Evolutionary conservation across 2,113 vertebrate genomes (phyloP), one percentile per base, ranked within the genome.

Genomic region (Nycticorax nycticorax): DNA sequence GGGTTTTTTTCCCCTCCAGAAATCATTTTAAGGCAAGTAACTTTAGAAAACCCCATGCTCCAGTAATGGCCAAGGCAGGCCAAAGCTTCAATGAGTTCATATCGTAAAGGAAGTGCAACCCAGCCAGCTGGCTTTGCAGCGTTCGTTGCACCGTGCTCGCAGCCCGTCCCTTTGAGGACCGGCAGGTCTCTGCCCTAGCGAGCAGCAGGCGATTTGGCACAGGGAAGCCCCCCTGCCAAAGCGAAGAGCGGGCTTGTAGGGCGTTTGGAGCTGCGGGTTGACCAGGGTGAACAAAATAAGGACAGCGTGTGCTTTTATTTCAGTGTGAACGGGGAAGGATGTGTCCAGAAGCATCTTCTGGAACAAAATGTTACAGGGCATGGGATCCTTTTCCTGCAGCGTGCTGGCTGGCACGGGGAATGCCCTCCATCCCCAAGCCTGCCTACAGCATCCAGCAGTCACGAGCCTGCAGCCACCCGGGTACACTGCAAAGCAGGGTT

Each of bases 61-160:
- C 18, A 6, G 22, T 41, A 50, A 47, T 11, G 39, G 27, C 21
- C 43, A 17, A 26, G 33, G 52, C 71, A 72, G 28, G 66, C 47
- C 22, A 67, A 56, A 55, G 66, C 20, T 85, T 72, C 47, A 17
- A 0, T 10, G 32, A 45, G 56, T 53, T 77, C 14, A 10, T 39
- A 11, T 27, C 1, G 0, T 27, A 8, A 73, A 43, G 17, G 6
- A 13, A 63, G n/a, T 8, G 28, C 59, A 45, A 8, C 19, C 10
- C 35, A 47, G 6, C 41, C 59, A 12, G 8, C 63, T 43, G 32
- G 6, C 67, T 17, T 21, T 2, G 41, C 0, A 12, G 48, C 0
- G 0, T 32, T 39, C 1, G 1, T 45, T 0, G 0, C 7, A 2
- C 56, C 9, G 32, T 43, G 72, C 14, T 20, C 2, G 2, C 73